Conservation (phyloP, 2,113 vertebrate species). For the Scatophagus argus region DNA sequence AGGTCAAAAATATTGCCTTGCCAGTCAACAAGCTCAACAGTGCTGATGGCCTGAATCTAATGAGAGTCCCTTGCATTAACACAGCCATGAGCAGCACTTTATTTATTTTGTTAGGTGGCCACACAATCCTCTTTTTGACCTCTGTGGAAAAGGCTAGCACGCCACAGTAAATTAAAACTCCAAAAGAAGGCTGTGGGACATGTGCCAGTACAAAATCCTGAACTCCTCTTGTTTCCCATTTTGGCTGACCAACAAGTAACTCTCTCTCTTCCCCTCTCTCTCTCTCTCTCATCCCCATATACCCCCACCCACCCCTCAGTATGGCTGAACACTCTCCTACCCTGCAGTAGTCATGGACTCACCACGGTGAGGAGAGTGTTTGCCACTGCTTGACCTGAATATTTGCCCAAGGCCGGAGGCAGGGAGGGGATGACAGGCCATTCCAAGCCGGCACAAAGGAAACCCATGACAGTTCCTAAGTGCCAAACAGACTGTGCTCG, state of each 20-base stretch:
- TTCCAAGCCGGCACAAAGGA: conserved; percentile 54
- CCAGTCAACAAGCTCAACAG: conserved; percentile 69
- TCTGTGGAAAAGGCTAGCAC: conserved; percentile 52
- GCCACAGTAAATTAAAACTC: conserved; percentile 68
- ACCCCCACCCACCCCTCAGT: no score
- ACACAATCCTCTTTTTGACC: conserved; percentile 70
- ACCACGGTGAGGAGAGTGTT: conserved; percentile 64
- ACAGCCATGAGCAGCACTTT: conserved; percentile 58
- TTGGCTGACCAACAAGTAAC: conserved; percentile 52
- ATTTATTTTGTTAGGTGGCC: conserved; percentile 38
- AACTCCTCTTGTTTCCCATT: conserved; percentile 45
- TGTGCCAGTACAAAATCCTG: conserved; percentile 53
- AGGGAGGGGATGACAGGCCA: conserved; percentile 46
- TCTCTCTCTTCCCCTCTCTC: not conserved
- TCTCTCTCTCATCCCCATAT: not conserved
- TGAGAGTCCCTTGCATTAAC: conserved; percentile 56
- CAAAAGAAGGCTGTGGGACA: conserved; percentile 57
- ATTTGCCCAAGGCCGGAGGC: conserved; percentile 81
- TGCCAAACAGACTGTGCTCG: conserved; percentile 67
- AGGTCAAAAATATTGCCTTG: conserved; percentile 80
- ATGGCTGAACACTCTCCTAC: conserved; percentile 33
- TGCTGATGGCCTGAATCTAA: conserved; percentile 75
- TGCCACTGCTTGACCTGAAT: conserved; percentile 84
- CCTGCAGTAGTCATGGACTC: conserved; percentile 39
- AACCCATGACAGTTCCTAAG: conserved; percentile 71